A percentile compares a stretch with the other conserved stretches of the same genome.
Conservation (phyloP, 2,888 invertebrate genomes). For the Achlya flavicornis region DNA sequence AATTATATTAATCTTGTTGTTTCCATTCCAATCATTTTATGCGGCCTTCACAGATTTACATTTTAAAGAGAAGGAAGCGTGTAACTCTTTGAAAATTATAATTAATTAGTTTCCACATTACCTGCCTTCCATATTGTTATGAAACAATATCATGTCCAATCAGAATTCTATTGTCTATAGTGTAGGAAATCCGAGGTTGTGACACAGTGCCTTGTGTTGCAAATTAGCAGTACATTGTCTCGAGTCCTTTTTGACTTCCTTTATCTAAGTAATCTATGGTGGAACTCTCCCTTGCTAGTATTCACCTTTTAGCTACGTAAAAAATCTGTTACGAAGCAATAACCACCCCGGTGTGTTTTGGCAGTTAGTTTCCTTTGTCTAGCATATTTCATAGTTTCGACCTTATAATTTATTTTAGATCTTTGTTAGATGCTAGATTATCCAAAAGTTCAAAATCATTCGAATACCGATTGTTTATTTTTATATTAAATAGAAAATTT, state of each 20-base stretch:
- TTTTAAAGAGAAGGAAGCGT: constrained; percentile 8
- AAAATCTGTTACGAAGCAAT: neutral
- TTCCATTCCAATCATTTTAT: neutral
- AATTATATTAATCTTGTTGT: too few species aligned
- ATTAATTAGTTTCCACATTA: constrained; percentile 13
- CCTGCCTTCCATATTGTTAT: neutral
- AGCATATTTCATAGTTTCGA: too few species aligned
- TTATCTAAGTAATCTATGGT: neutral
- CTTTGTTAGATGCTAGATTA: too few species aligned
- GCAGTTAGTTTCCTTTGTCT: too few species aligned
- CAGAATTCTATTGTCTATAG: constrained; percentile 13
- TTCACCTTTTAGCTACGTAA: neutral
- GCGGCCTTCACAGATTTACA: neutral
- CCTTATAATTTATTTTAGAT: too few species aligned
- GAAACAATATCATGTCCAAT: constrained; percentile 18
- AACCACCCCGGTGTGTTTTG: too few species aligned
- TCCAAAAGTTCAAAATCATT: too few species aligned
- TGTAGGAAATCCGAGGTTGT: constrained; percentile 10
- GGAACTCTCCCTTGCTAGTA: neutral
- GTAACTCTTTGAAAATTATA: neutral
- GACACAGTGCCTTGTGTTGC: neutral
- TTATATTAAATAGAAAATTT: too few species aligned
- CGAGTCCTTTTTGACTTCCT: neutral
- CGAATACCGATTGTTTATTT: too few species aligned
- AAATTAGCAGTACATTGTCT: neutral